Evolutionary conservation across 2,113 vertebrate genomes (phyloP), one percentile per base, ranked within the genome.

Genomic region (Callospermophilus lateralis): DNA sequence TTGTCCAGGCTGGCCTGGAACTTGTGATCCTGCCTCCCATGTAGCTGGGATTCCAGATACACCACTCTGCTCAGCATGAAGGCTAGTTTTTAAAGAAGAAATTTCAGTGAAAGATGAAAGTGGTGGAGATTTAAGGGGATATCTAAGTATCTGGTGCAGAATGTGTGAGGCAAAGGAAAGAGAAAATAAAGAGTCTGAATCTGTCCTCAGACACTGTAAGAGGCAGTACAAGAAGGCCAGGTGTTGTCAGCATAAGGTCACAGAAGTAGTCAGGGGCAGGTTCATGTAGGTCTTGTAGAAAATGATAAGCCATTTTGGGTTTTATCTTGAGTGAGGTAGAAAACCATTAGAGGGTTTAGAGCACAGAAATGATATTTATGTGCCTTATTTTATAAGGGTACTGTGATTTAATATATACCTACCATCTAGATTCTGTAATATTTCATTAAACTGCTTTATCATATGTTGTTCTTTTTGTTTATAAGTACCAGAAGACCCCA

Each of bases 301-400:
- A 74, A 58, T 58, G 19, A 58, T 58, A 58, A 77, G 76, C 30
- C 34, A 55, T 55, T 80, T 80, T 53, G 19, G 28, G 32, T 77
- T 89, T 85, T 74, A n/a, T 81, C 58, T 58, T 83, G 30, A 39
- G 24, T 87, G 48, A 68, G 48, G 55, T 6, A 12, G 45, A 45
- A 95, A 91, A 15, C 30, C 22, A 68, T 48, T 81, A 48, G 32
- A 88, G 48, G n/a, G 37, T 83, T 68, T 92, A 76, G 73, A 95
- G 37, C 37, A 67, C 48, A 61, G 72, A 87, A 73, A 26, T 34
- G 6, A 4, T 55, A n/a, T 20, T 76, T 65, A 48, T 61, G 17
- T 80, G 24, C 67, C 39, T 51, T 51, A 17, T 24, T 73, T 84
- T 68, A 24, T 37, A 78, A 20, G 63, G 70, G 19, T 67, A 53